phyloP scores from a whole-genome alignment of 2,113 vertebrate species.

The Balaeniceps rex region DNA sequence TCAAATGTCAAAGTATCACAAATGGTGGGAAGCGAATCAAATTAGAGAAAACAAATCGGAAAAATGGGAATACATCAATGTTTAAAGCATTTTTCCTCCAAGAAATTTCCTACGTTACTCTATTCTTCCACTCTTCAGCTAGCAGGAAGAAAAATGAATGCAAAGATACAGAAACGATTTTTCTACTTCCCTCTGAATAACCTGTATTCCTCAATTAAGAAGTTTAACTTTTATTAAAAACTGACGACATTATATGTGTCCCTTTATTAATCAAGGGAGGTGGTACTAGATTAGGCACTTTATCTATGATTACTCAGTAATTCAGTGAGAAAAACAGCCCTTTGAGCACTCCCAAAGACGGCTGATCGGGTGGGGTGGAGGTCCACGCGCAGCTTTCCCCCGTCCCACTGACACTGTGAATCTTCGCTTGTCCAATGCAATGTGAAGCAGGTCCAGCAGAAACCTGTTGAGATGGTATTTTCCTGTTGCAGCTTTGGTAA shows the following conservation, averaged over 20 bases:
- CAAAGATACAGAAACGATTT: not conserved
- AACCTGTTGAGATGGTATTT: not conserved
- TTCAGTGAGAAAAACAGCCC: not conserved
- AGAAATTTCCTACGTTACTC: not conserved
- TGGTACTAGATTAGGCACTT: not conserved
- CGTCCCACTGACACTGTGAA: not conserved
- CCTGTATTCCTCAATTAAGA: not conserved
- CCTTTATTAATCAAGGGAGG: not conserved
- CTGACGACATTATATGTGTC: too few species aligned
- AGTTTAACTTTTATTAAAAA: not conserved
- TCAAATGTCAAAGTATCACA: not conserved
- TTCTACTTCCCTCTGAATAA: not conserved
- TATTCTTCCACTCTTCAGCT: not conserved
- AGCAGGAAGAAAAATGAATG: not conserved
- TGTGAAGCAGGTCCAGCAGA: not conserved
- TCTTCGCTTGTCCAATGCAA: not conserved
- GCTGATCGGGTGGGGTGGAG: accelerated
- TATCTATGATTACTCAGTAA: not conserved
- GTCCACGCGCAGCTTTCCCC: accelerated
- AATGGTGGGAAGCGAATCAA: not conserved
- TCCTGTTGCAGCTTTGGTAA: not conserved
- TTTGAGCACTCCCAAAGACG: not conserved
- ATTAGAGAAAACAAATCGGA: not conserved
- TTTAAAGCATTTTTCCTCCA: not conserved
- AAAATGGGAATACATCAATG: not conserved